A percentile compares a stretch with the other conserved stretches of the same genome.
phyloP scores from a whole-genome alignment of 2,113 vertebrate species.

The Fukomys damarensis region DNA sequence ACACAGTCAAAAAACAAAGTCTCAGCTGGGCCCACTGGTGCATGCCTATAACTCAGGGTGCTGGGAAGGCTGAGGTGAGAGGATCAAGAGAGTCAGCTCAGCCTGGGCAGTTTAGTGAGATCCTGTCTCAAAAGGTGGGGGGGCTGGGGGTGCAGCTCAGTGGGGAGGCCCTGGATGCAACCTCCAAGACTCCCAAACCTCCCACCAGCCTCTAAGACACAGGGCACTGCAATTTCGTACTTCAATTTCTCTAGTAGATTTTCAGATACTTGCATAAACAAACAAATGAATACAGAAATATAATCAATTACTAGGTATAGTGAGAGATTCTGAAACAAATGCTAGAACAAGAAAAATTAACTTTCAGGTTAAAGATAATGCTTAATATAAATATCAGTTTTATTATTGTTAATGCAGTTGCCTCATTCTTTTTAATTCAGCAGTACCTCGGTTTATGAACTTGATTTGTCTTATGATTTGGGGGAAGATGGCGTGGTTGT shows the following conservation, averaged over 20 bases:
- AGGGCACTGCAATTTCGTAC: background rate
- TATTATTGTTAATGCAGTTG: background rate
- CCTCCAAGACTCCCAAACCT: background rate
- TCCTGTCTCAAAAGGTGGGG: background rate
- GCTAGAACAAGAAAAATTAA: background rate
- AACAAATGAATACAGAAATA: background rate
- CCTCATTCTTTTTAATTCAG: background rate
- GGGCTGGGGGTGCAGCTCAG: background rate
- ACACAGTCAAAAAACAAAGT: background rate
- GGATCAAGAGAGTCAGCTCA: background rate
- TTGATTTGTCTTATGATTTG: background rate
- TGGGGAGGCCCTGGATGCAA: background rate
- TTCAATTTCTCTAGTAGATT: background rate
- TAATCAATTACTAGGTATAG: background rate
- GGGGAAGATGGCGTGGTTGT: background rate
- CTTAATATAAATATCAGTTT: background rate
- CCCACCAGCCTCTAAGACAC: background rate
- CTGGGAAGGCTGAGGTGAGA: background rate
- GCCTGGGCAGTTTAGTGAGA: background rate
- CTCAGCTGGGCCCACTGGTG: background rate
- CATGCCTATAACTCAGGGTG: background rate
- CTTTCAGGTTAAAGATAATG: background rate
- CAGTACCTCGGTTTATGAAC: background rate
- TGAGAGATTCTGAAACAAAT: slow-evolving; percentile 22
- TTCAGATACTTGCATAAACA: background rate